Evolutionary conservation across 2,888 invertebrate genomes (phyloP).

Genomic region (Leptinotarsa haldemani): DNA sequence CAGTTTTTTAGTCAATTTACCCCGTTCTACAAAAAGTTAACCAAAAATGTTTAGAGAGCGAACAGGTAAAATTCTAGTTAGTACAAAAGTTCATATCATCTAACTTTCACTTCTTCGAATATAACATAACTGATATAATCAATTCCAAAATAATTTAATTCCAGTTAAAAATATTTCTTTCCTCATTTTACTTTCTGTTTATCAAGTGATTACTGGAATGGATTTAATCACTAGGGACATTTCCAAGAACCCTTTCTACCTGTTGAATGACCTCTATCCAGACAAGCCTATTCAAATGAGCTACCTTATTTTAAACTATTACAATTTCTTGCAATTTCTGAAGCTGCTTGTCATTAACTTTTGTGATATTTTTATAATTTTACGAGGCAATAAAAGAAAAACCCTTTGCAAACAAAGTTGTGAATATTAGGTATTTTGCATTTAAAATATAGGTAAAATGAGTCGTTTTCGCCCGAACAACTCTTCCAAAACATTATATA

Average conservation of each 20-base stretch:
- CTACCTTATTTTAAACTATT: constrained; percentile 7
- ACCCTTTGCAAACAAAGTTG: constrained; percentile 35
- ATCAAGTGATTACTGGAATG: too few relatives aligned
- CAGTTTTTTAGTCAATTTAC: too few relatives aligned
- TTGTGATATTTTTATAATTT: constrained; percentile 31
- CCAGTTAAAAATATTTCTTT: too few relatives aligned
- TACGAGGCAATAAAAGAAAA: constrained; percentile 35
- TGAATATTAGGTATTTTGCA: constrained; percentile 18
- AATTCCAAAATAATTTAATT: too few relatives aligned
- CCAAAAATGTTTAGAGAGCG: too few relatives aligned
- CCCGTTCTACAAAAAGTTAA: too few relatives aligned
- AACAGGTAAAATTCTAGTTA: too few relatives aligned
- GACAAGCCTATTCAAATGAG: constrained; percentile 35
- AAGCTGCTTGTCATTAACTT: constrained; percentile 30
- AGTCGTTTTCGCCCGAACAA: constrained; percentile 10
- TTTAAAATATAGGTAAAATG: constrained; percentile 30
- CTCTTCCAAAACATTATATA: constrained; percentile 28
- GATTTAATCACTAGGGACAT: too few relatives aligned
- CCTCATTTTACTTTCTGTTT: too few relatives aligned
- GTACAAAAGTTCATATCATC: too few relatives aligned
- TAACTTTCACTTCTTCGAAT: too few relatives aligned
- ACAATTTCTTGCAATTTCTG: constrained; percentile 12
- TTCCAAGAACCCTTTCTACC: constrained; percentile 27
- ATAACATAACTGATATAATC: too few relatives aligned
- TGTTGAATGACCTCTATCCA: constrained; percentile 20